These are phyloP conservation scores for Morone saxatilis DNA, from an alignment of 2,113 vertebrate species.

Conservation along the genomic window DNA sequence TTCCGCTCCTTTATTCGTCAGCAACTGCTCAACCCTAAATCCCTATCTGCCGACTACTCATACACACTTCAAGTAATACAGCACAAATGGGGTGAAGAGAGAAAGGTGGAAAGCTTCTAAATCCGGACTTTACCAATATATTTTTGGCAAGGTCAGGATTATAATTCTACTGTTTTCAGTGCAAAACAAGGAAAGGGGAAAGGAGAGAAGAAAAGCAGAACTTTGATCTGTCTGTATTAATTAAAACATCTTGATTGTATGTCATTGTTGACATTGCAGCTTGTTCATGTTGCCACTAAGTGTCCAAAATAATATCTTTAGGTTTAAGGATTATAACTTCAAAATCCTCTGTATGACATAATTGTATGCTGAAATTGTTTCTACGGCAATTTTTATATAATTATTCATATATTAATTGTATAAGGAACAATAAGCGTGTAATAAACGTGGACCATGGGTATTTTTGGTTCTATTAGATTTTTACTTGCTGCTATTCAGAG, in stretches of 20 bases:
- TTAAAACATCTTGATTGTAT: background rate
- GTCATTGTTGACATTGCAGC: background rate
- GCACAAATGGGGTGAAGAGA: background rate
- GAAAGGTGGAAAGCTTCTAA: no score
- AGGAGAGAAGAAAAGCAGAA: background rate
- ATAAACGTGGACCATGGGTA: background rate
- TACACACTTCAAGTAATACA: background rate
- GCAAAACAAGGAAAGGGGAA: background rate
- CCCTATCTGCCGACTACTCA: background rate
- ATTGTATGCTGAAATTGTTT: background rate
- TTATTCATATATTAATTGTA: background rate
- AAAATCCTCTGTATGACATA: background rate
- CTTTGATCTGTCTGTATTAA: no score
- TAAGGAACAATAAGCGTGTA: background rate
- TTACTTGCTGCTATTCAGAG: background rate
- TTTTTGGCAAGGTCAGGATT: no score
- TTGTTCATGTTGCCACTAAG: background rate
- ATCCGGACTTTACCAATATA: no score
- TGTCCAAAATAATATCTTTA: background rate
- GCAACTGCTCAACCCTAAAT: background rate
- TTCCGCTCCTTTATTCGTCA: constrained; percentile 7
- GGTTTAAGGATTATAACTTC: background rate
- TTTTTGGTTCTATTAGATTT: background rate
- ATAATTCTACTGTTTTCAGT: background rate
- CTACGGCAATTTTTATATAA: background rate